A percentile compares a stretch with the other conserved stretches of the same genome.
Conservation (phyloP, 2,113 vertebrate genomes). For the Leucopternis melanops region DNA sequence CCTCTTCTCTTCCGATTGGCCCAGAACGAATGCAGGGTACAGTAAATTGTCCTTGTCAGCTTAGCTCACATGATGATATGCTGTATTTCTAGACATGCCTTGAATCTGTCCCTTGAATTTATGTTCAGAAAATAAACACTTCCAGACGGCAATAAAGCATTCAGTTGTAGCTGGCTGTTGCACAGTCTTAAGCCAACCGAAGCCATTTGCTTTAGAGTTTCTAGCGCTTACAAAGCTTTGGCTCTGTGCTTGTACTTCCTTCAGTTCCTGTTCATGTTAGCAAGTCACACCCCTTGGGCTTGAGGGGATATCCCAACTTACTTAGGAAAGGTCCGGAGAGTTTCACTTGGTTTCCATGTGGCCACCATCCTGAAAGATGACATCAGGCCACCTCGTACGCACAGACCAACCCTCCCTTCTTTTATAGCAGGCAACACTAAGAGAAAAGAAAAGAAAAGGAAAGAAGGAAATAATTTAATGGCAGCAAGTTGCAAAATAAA, state of each 20-base stretch:
- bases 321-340: not conserved
- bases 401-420: not conserved
- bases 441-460: not conserved
- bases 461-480: not conserved
- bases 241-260: not conserved
- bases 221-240: conserved; percentile 8
- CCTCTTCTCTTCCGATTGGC: conserved; percentile 73
- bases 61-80: conserved; percentile 83
- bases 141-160: conserved; percentile 82
- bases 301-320: not conserved
- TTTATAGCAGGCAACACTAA: not conserved
- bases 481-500: conserved; percentile 21
- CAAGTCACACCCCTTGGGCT: not conserved
- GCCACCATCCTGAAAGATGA: not conserved
- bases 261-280: not conserved
- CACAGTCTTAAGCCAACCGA: conserved; percentile 52
- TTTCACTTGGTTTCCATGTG: not conserved
- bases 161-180: conserved; percentile 69
- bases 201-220: conserved; percentile 60
- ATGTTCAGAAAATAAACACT: conserved; percentile 86
- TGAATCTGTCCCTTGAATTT: conserved; percentile 84
- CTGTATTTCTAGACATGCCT: conserved; percentile 85
- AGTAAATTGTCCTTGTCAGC: conserved; percentile 85
- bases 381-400: not conserved
- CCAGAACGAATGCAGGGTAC: conserved; percentile 77